Percentiles rank a stretch among this genome's conserved stretches.
Evolutionary conservation across 2,797 vertebrate species (phyloP).

Genomic region (Coracias cyanogaster): DNA sequence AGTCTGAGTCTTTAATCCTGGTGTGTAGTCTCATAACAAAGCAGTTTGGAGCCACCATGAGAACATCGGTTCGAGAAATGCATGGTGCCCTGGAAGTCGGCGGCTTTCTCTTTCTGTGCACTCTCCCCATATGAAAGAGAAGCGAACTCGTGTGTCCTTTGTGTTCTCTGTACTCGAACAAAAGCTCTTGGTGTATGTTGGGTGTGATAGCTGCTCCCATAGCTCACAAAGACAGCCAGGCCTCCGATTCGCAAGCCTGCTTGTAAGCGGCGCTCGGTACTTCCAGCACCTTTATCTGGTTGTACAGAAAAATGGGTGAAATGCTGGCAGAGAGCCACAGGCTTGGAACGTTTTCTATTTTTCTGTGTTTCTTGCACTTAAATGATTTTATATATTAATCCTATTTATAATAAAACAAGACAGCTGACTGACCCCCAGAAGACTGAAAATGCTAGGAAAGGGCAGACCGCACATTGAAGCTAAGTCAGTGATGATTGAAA

Average conservation of each 20-base stretch:
- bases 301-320: not conserved
- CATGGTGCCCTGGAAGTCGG: slow-evolving; percentile 28
- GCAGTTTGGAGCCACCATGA: not conserved
- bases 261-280: not conserved
- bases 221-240: not conserved
- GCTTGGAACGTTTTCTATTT: slow-evolving; percentile 62
- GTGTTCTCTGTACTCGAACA: slow-evolving; percentile 27
- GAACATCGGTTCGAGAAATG: not conserved
- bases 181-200: not conserved
- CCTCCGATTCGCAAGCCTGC: not conserved
- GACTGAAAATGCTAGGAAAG: not conserved
- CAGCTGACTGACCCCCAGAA: not conserved
- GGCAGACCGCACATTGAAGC: not conserved
- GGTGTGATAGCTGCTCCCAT: slow-evolving; percentile 22
- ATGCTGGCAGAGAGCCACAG: not conserved
- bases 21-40: slow-evolving; percentile 20
- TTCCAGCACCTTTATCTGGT: not conserved
- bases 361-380: slow-evolving; percentile 55
- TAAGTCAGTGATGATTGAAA: not conserved
- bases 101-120: slow-evolving; percentile 38
- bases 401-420: slow-evolving; percentile 52
- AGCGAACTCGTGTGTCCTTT: not conserved
- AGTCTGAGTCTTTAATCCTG: not conserved
- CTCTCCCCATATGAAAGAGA: not conserved
- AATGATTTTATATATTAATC: slow-evolving; percentile 56